Base-by-base conservation (phyloP, 2,888 invertebrate genomes). In the Drosophila formosana region DNA sequence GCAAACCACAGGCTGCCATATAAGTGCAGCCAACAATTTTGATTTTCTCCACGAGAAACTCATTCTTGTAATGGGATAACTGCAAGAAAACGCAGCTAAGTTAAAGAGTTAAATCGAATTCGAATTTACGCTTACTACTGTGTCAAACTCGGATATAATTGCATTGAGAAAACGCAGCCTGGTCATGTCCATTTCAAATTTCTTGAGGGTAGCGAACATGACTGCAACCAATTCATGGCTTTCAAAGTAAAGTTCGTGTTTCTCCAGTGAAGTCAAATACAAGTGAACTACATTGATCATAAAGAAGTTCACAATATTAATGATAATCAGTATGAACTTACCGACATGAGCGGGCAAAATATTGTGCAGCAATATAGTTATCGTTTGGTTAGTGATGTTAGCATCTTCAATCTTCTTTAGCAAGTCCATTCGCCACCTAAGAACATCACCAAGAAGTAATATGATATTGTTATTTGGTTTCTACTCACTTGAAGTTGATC, bases 11-110 rank as follows among this genome's bases (percentile, higher is more conserved):
- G 0, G 98, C 98, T 1, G 98, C 98, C 98, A 99, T 98, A 89
- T 98, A 99, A 0, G 98, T 98, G 94, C 97, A 97, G 62, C 98
- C 98, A 25, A 98, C 98, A 58, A 98, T 96, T 93, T 99, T 99
- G 28, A 99, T 99, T 93, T 99, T 99, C 91, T 99, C 99, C 3
- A 99, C 96, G 85, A 95, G 94, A 55, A 94, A 93, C 55, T 95
- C 93, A 0, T 93, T 89, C 4, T 74, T 89, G 37, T 94, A 94
- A 2, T 93, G 92, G 25, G 95, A 94, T 11, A 97, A 93, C 60
- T 97, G 91, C 6, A n/a, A 25, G 4, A 60, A 6, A 32, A 2
- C 0, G 4, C 9, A 34, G 11, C 4, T 1, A 3, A 11, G 11
- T 9, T 1, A 63, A 4, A 26, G 1, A 0, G 11, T 2, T 8